These are phyloP conservation scores for Euglossa dilemma DNA, from an alignment of 1,140 invertebrate genomes.

Conservation along the genomic window DNA sequence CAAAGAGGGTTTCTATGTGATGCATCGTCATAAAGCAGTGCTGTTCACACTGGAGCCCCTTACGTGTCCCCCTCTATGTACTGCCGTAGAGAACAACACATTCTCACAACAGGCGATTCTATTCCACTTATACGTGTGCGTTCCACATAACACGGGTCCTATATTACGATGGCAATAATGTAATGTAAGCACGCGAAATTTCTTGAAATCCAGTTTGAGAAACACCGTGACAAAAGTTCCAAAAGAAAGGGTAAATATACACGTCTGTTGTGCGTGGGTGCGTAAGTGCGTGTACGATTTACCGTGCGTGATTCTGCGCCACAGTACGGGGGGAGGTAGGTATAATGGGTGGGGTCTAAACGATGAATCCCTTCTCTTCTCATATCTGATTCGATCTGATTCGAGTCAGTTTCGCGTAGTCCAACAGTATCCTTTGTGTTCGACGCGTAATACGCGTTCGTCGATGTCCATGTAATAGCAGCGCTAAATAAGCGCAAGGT, in stretches of 20 bases:
- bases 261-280: not conserved
- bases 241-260: not conserved
- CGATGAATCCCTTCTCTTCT: conserved; percentile 49
- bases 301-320: conserved; percentile 50
- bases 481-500: not conserved
- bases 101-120: not conserved
- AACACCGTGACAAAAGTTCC: not conserved
- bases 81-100: not conserved
- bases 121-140: not conserved
- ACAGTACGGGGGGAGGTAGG: conserved; percentile 13
- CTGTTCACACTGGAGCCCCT: not conserved
- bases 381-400: conserved; percentile 45
- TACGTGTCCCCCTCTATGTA: not conserved
- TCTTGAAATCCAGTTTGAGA: not conserved
- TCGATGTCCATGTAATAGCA: conserved; percentile 37
- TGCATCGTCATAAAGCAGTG: not conserved
- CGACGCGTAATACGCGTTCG: not conserved
- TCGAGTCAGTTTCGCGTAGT: conserved; percentile 43
- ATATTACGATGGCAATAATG: not conserved
- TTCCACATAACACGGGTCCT: not conserved
- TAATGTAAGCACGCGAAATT: not conserved
- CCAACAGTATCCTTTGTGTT: conserved; percentile 26
- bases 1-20: not conserved
- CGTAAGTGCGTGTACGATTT: not conserved
- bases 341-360: conserved; percentile 48